Conservation (phyloP, 2,113 vertebrate genomes). For the Laticauda colubrina region DNA sequence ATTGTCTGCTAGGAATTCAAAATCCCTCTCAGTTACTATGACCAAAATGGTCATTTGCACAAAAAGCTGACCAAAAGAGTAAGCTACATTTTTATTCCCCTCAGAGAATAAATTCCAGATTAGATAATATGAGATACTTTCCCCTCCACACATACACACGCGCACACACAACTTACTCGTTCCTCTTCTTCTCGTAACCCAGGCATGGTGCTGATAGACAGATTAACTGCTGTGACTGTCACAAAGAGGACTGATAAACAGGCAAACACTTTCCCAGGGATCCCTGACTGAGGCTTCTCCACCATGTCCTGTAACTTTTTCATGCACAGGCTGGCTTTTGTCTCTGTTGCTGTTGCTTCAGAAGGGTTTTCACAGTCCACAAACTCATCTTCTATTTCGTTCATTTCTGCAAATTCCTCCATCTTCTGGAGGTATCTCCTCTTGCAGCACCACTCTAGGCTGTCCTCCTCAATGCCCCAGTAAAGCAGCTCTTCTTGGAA, state of each 20-base stretch:
- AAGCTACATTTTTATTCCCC: not conserved
- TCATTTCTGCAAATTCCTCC: constrained; percentile 90
- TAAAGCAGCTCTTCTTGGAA: constrained; percentile 96
- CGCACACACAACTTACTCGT: constrained; percentile 74
- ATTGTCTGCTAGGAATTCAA: not conserved
- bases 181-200: constrained; percentile 93
- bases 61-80: not conserved
- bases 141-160: not conserved
- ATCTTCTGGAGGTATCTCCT: constrained; percentile 89
- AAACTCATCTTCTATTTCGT: constrained; percentile 80
- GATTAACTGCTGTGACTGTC: constrained; percentile 94
- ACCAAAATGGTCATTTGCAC: not conserved
- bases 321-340: constrained; percentile 83
- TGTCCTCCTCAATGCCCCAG: constrained; percentile 95
- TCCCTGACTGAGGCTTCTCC: constrained; percentile 93
- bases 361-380: constrained; percentile 69
- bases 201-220: constrained; percentile 98
- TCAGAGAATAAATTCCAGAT: not conserved
- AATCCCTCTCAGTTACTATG: not conserved
- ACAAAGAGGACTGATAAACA: constrained; percentile 96
- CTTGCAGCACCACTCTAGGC: constrained; percentile 92
- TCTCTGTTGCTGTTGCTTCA: constrained; percentile 61
- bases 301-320: constrained; percentile 92
- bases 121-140: not conserved
- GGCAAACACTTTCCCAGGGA: constrained; percentile 96